Conservation (phyloP, 2,888 invertebrate genomes). For the Drosophila formosana region DNA sequence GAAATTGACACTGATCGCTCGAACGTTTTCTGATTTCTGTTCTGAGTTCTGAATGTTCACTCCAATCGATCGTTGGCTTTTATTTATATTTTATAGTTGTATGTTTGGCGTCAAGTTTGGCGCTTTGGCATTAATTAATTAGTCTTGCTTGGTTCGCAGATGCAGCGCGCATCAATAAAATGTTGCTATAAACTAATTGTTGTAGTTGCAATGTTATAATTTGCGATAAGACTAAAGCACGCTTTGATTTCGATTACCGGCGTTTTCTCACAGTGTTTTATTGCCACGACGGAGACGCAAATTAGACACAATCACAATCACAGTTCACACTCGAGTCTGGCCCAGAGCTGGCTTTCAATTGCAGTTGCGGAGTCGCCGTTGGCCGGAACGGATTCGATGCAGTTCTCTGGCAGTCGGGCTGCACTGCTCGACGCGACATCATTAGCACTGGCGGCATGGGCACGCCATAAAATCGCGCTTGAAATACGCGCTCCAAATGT, state of each 20-base stretch:
- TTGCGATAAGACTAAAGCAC: slow-evolving; percentile 66
- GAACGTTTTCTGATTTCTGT: slow-evolving; percentile 6
- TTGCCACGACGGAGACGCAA: slow-evolving; percentile 48
- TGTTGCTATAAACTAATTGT: slow-evolving; percentile 14
- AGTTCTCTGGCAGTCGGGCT: slow-evolving; percentile 25
- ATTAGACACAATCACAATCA: slow-evolving; percentile 65
- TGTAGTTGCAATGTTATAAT: slow-evolving; percentile 16
- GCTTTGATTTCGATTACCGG: slow-evolving; percentile 60
- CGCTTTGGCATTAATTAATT: slow-evolving; percentile 75
- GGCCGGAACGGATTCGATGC: slow-evolving; percentile 66
- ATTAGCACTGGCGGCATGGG: slow-evolving; percentile 68
- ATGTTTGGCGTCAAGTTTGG: slow-evolving; percentile 8
- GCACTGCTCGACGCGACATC: slow-evolving; percentile 70
- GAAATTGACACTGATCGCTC: slow-evolving; percentile 7
- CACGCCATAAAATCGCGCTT: slow-evolving; percentile 48
- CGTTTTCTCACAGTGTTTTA: slow-evolving; percentile 26
- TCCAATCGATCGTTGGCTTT: slow-evolving; percentile 20
- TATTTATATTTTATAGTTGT: slow-evolving; percentile 8
- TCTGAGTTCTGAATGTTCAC: slow-evolving; percentile 20
- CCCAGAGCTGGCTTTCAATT: slow-evolving; percentile 15
- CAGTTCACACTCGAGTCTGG: slow-evolving; percentile 26
- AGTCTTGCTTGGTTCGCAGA: slow-evolving; percentile 39
- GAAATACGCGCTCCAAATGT: neutral
- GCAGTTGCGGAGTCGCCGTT: slow-evolving; percentile 17
- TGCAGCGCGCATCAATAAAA: slow-evolving; percentile 25